Conservation (phyloP, 23 tunicate species). For the Oikopleura albicans region DNA sequence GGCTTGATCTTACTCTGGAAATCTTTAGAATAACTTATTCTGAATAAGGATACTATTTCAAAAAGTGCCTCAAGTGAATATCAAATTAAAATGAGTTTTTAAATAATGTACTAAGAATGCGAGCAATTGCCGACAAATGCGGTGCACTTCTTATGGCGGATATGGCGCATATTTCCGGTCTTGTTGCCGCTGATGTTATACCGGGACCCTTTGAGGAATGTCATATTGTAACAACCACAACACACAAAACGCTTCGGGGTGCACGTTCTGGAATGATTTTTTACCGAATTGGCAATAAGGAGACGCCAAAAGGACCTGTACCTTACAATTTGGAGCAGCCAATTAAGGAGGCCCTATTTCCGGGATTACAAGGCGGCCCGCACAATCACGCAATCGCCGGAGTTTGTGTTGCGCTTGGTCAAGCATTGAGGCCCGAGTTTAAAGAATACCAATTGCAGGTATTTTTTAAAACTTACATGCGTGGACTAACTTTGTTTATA, state of each 20-base stretch:
- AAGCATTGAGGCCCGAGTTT: conserved; percentile 48
- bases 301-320: conserved; percentile 30
- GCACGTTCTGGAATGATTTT: conserved; percentile 88
- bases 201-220: conserved; percentile 88
- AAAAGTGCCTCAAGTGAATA: too few relatives aligned
- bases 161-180: conserved; percentile 95
- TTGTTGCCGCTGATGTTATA: conserved; percentile 77
- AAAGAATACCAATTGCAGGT: conserved; percentile 59
- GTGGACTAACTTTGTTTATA: too few relatives aligned
- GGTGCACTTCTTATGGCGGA: conserved; percentile 71
- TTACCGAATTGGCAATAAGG: conserved; percentile 52
- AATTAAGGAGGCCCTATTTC: conserved; percentile 93
- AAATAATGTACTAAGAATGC: too few relatives aligned
- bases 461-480: too few relatives aligned
- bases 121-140: conserved; percentile 48
- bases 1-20: too few relatives aligned
- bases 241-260: conserved; percentile 90
- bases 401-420: conserved; percentile 65
- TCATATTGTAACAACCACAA: conserved; percentile 86
- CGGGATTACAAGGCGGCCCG: conserved; percentile 97
- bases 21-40: too few relatives aligned
- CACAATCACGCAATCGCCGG: conserved; percentile 96
- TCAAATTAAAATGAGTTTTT: too few relatives aligned
- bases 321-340: conserved; percentile 82
- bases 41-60: too few relatives aligned